Percentiles rank a stretch among this genome's conserved stretches.
These are phyloP conservation scores for Pelagia noctiluca DNA, from an alignment of 30 jellyfish, hydroid and myxozoan species.

Conservation along the genomic window DNA sequence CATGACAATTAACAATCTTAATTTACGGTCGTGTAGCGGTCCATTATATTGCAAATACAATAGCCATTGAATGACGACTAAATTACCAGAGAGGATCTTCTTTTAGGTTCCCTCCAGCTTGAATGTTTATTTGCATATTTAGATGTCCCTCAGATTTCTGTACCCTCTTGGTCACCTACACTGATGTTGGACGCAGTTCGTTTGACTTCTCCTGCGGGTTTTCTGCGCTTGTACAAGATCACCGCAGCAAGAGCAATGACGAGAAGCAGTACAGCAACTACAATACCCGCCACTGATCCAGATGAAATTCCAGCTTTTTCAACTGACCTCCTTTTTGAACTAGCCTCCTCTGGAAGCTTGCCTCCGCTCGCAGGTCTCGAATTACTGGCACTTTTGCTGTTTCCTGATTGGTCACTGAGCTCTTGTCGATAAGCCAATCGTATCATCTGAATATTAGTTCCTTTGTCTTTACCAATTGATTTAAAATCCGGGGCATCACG, in stretches of 20 bases:
- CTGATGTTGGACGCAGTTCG: slow-evolving; percentile 66
- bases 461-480: slow-evolving; percentile 75
- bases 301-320: slow-evolving; percentile 25
- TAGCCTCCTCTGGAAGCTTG: slow-evolving; percentile 56
- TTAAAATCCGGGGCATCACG: slow-evolving; percentile 60
- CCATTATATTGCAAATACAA: too few species aligned
- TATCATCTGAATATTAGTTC: slow-evolving; percentile 90
- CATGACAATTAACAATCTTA: too few species aligned
- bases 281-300: slow-evolving; percentile 58
- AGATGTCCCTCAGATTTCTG: slow-evolving; percentile 69
- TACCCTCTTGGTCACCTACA: slow-evolving; percentile 82
- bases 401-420: not conserved
- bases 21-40: too few species aligned
- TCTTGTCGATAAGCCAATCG: slow-evolving; percentile 31
- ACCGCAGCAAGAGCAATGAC: slow-evolving; percentile 57
- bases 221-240: slow-evolving; percentile 58
- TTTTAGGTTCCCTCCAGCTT: too few species aligned
- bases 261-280: slow-evolving; percentile 49
- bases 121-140: too few species aligned
- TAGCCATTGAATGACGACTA: too few species aligned
- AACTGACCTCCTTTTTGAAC: slow-evolving; percentile 7
- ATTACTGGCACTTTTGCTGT: not conserved
- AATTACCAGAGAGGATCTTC: too few species aligned
- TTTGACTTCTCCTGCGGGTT: slow-evolving; percentile 65
- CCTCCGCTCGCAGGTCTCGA: slow-evolving; percentile 11